Percentiles rank a stretch among this genome's conserved stretches.
These are phyloP conservation scores for Platorchestia sp. DNA, from an alignment of 1,140 invertebrate genomes.

Conservation along the genomic window DNA sequence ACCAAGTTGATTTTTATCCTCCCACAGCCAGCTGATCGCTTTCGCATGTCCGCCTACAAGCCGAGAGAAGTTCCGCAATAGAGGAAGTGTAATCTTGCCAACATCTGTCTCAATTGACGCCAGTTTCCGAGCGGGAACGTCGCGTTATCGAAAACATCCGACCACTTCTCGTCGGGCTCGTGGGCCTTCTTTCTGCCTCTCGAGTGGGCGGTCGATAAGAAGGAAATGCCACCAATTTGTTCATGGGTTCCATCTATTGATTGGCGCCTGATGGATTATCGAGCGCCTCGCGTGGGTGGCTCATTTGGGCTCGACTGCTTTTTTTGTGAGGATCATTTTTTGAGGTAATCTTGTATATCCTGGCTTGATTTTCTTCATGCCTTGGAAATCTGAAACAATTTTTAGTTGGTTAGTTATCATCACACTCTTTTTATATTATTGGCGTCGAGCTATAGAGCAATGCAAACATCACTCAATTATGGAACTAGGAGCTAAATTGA, in stretches of 20 bases:
- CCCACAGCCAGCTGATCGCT: not conserved
- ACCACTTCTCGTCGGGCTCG: not conserved
- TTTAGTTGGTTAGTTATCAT: too few relatives aligned
- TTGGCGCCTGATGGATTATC: slow-evolving; percentile 36
- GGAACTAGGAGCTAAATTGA: too few relatives aligned
- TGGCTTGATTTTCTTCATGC: not conserved
- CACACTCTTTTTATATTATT: too few relatives aligned
- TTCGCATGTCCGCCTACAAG: not conserved
- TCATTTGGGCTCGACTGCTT: not conserved
- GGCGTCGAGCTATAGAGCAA: too few relatives aligned
- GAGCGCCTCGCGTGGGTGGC: not conserved
- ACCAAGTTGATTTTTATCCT: not conserved
- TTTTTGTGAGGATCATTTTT: not conserved
- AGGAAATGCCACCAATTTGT: slow-evolving; percentile 46
- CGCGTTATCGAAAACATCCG: slow-evolving; percentile 45
- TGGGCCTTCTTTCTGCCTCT: not conserved
- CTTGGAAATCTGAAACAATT: not conserved
- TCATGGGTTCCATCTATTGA: slow-evolving; percentile 41
- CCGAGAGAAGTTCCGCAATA: not conserved
- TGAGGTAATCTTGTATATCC: not conserved
- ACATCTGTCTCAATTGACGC: slow-evolving; percentile 38
- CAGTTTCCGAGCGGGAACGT: not conserved
- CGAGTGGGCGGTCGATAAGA: not conserved
- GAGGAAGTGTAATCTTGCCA: not conserved
- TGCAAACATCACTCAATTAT: too few relatives aligned